phyloP scores from a whole-genome alignment of 2,888 invertebrate genomes.

The Cephus pulcher region DNA sequence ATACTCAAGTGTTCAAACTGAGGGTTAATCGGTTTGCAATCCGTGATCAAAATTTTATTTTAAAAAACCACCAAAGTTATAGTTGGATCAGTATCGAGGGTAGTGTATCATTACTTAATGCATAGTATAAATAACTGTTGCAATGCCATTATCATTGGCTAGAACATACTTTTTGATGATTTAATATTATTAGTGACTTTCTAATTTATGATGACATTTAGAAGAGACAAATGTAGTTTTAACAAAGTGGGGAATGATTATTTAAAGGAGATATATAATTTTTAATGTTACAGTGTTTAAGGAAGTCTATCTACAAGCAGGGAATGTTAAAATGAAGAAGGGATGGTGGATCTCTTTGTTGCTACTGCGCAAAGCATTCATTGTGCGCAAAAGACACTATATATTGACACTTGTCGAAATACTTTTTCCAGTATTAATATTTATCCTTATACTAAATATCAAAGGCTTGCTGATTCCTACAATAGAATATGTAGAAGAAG shows the following conservation, averaged over 20 bases:
- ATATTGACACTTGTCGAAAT: conserved; percentile 52
- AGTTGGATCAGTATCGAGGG: no score
- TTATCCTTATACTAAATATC: conserved; percentile 48
- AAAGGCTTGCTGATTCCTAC: conserved; percentile 44
- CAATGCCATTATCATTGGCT: neutral
- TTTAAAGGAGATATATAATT: neutral
- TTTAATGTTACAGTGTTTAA: neutral
- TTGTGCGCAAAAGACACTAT: conserved; percentile 58
- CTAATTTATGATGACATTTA: neutral
- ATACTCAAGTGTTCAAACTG: no score
- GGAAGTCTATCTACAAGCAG: neutral
- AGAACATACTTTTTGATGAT: neutral
- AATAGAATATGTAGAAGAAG: conserved; percentile 30
- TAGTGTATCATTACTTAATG: neutral
- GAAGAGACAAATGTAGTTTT: neutral
- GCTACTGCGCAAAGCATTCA: conserved; percentile 55
- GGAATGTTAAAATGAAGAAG: conserved; percentile 24
- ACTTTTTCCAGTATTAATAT: conserved; percentile 49
- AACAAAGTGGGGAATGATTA: neutral
- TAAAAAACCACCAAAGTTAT: no score
- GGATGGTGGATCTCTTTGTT: conserved; percentile 44
- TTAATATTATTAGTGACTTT: neutral
- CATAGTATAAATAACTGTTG: neutral
- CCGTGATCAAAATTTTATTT: no score
- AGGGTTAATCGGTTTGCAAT: no score